Evolutionary conservation across 2,888 invertebrate species (phyloP), one percentile per base, ranked within the genome.

Genomic region (Catocala nupta): DNA sequence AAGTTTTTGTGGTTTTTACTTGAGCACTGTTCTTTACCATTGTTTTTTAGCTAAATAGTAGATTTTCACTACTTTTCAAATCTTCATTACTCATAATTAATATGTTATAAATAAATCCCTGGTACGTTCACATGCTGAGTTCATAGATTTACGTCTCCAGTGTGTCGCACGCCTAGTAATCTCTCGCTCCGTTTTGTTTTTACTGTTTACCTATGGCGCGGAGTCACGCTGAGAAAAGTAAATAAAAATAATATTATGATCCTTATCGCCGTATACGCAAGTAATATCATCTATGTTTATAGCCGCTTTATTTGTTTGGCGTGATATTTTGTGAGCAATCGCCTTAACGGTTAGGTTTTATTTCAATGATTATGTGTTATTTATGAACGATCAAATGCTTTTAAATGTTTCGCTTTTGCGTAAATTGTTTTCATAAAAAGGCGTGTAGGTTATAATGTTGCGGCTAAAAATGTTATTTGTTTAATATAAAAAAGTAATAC

Each of bases 211-310:
- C 65, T 66, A 74, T 62, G 58, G 57, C 59, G 53, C 68, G 68
- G 63, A 76, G 65, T 68, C 72, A 65, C 65, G 74, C 73, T 70
- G 74, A 45, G 73, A 63, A 71, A 67, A 73, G 73, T 71, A 70
- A 80, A 81, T 82, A 82, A 78, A 82, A 80, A 82, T 78, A 75
- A 75, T 80, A 78, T 78, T 77, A 78, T 73, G 70, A 76, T 73
- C 62, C 74, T 78, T 70, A 71, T 62, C 44, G 65, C 51, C 51
- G 57, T 70, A 70, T 70, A 71, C 68, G 52, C 63, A 42, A 71
- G 70, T 61, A 62, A 70, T 72, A 71, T 74, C 74, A 69, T 73
- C 68, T 71, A 59, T 75, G 66, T 73, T 73, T 71, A 69, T 75
- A 58, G 59, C 55, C 53, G 54, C 42, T 73, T 75, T 75, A 71